Evolutionary conservation across 1,140 invertebrate species (phyloP), one percentile per base, ranked within the genome.

Genomic region (Whitmania pigra): DNA sequence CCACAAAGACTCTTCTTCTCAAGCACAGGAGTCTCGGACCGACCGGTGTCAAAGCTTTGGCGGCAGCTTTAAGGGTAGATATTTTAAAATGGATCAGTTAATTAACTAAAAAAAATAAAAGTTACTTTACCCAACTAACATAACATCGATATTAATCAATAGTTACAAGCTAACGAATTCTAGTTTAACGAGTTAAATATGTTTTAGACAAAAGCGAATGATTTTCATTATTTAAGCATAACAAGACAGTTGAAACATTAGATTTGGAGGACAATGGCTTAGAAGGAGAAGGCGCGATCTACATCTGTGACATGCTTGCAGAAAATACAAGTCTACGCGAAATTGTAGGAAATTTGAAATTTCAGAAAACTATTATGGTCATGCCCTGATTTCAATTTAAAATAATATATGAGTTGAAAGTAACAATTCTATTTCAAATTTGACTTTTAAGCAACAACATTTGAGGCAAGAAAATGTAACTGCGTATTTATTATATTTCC

Each of bases 191-290:
- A 27, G 31, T 6, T 40, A 27, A 31, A 5, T 68, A 5, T 15
- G 36, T 17, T 22, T 43, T 43, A 13, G 22, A 68, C 25, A 22
- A 6, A n/a, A 29, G 7, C 4, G 9, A 68, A 31, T 36, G 17
- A 29, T 49, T 3, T 15, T 49, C 15, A 49, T 7, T 49, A 49
- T 73, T 75, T 25, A 71, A 81, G 80, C 74, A 78, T 54, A 81
- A 80, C 75, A 76, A 74, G 40, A 74, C 74, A 43, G 76, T 81
- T 13, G 75, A 78, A 53, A 75, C 73, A 43, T 54, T 80, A 18
- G 78, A 80, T 73, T 36, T 81, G 36, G 75, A 77, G 36, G 77
- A 78, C 69, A 80, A 80, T 66, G 75, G 77, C 20, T 53, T 80
- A 43, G 73, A 74, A 20, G 76, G 76, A 53, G 76, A 78, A 53